Evolutionary conservation across 2,113 vertebrate genomes (phyloP), one percentile per base, ranked within the genome.

Genomic region (Oryzias melastigma): DNA sequence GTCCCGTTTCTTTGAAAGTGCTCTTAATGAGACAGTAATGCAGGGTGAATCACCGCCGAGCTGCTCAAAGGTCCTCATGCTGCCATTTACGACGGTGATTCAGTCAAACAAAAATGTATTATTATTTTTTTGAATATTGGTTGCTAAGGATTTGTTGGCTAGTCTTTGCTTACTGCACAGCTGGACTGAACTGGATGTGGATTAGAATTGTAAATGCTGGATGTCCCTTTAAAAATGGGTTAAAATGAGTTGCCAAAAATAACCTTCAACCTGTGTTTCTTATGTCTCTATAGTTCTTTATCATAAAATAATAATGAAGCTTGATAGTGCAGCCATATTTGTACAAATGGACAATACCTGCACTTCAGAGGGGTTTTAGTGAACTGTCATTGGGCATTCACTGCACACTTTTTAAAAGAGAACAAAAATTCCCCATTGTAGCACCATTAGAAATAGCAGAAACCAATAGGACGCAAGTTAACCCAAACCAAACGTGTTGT

Each of bases 361-460:
- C 22, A 14, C 1, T 22, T 5, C 15, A 4, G 14, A 16, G 7
- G 4, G 42, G 40, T 44, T 48, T 61, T 27, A 74, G 57, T 45
- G 4, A 74, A 66, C 8, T 16, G 68, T 75, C 47, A 10, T 43
- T 58, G n/a, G 52, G 24, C 45, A 52, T 57, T 12, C 41, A 62
- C 40, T 41, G 58, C 65, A 61, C 27, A 46, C 10, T 35, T 48
- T 8, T 52, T 42, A 4, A 22, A 22, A 48, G 8, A 43, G 20
- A 46, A 66, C 40, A 83, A 60, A 51, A 59, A 49, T 24, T 15
- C 15, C 27, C 16, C 15, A 12, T 35, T 35, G 35, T 46, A 25
- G 45, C n/a, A 50, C 6, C 24, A 53, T 67, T 27, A 54, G 12
- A 22, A 19, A 6, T 52, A 60, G 19, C 12, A 55, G 14, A 56